Percentiles rank a stretch among this genome's conserved stretches.
These are phyloP conservation scores for Cynoglossus semilaevis DNA, from an alignment of 2,113 vertebrate genomes.

Conservation along the genomic window DNA sequence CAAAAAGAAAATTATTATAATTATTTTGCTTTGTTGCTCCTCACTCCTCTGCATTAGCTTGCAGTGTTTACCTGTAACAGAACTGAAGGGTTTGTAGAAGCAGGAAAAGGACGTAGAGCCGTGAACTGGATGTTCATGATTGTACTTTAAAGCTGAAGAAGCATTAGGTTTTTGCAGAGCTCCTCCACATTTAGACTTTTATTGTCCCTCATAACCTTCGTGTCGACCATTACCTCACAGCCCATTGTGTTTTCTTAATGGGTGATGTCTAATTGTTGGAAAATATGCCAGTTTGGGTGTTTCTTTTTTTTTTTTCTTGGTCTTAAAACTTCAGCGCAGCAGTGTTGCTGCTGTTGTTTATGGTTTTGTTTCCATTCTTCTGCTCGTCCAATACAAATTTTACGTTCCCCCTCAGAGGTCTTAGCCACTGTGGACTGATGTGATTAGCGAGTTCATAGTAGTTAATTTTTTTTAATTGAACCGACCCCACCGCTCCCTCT, in stretches of 20 bases:
- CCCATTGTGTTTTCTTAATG: slow-evolving; percentile 35
- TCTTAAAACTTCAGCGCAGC: slow-evolving; percentile 26
- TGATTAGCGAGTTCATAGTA: slow-evolving; percentile 34
- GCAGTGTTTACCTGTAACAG: no score
- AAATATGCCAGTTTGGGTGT: slow-evolving; percentile 34
- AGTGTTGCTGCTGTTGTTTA: slow-evolving; percentile 40
- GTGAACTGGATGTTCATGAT: background rate
- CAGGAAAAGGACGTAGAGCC: no score
- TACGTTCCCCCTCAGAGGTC: slow-evolving; percentile 4
- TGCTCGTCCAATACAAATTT: slow-evolving; percentile 32
- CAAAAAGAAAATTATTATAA: no score
- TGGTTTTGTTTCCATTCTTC: slow-evolving; percentile 50
- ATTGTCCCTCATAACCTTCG: slow-evolving; percentile 3
- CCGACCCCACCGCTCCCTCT: slow-evolving; percentile 8
- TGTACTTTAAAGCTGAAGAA: background rate
- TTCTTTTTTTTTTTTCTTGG: slow-evolving; percentile 52
- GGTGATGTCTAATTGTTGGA: slow-evolving; percentile 24
- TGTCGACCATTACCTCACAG: slow-evolving; percentile 16
- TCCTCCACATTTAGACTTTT: slow-evolving; percentile 7
- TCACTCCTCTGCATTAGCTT: no score
- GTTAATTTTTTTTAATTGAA: slow-evolving; percentile 24
- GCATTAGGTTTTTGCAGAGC: background rate
- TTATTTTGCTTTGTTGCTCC: no score
- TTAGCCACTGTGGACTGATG: slow-evolving; percentile 1
- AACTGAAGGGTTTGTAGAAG: no score